A percentile compares a stretch with the other conserved stretches of the same genome.
Conservation (phyloP, 1,140 invertebrate genomes). For the Sinonovacula constricta region DNA sequence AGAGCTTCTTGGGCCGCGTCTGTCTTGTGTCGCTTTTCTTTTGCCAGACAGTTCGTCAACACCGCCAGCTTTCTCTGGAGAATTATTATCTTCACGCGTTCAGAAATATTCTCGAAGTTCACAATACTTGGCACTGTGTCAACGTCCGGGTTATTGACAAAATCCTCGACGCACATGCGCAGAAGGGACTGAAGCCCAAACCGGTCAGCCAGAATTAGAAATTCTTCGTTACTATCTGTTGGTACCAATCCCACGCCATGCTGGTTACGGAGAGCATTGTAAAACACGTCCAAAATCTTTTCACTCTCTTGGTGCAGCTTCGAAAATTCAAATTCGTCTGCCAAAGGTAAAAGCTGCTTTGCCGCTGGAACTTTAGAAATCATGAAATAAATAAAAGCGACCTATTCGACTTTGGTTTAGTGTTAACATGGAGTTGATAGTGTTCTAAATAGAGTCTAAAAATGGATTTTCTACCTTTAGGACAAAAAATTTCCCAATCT, state of each 20-base stretch:
- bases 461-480: no score
- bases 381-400: no score
- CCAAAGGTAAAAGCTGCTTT: slow-evolving; percentile 30
- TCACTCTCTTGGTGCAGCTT: slow-evolving; percentile 18
- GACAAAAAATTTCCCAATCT: no score
- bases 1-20: slow-evolving; percentile 17
- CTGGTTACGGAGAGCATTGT: slow-evolving; percentile 17
- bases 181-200: slow-evolving; percentile 8
- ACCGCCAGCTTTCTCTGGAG: slow-evolving; percentile 30
- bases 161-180: slow-evolving; percentile 29
- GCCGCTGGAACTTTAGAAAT: slow-evolving; percentile 31
- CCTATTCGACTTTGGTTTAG: no score
- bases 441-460: no score
- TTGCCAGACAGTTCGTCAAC: slow-evolving; percentile 25
- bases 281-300: background rate
- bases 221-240: slow-evolving; percentile 19
- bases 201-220: slow-evolving; percentile 23
- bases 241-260: slow-evolving; percentile 7
- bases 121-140: background rate
- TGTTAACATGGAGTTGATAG: no score
- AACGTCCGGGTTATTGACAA: slow-evolving; percentile 14
- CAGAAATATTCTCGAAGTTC: slow-evolving; percentile 23
- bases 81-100: slow-evolving; percentile 36
- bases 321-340: slow-evolving; percentile 38
- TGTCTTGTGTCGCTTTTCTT: slow-evolving; percentile 25